Evolutionary conservation across 2,113 vertebrate genomes (phyloP).

Genomic region (Oxyura jamaicensis): DNA sequence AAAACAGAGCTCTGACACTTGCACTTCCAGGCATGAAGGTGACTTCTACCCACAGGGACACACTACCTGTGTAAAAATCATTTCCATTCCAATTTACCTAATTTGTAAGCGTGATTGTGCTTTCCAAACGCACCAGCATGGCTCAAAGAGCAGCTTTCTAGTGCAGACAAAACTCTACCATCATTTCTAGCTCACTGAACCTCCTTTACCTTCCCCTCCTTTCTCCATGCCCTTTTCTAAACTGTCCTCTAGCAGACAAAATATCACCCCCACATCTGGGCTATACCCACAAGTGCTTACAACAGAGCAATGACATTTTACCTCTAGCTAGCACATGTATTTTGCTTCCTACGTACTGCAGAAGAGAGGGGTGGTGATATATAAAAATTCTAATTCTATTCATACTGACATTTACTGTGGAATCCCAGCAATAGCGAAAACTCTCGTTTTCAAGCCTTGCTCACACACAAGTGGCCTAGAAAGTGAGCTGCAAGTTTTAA

Average conservation of each 20-base stretch:
- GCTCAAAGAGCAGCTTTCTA: neutral
- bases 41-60: neutral
- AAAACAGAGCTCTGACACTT: neutral
- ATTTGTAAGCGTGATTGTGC: neutral
- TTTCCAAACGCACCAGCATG: neutral
- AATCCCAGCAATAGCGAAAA: neutral
- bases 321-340: neutral
- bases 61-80: neutral
- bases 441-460: neutral
- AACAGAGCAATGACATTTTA: conserved; percentile 31
- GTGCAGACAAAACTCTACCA: rapidly evolving
- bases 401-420: conserved; percentile 35
- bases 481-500: neutral
- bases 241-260: neutral
- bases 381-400: conserved; percentile 18
- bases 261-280: conserved; percentile 2
- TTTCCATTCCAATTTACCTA: neutral
- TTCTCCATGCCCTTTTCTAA: conserved; percentile 1
- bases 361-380: neutral
- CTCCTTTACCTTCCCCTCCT: neutral
- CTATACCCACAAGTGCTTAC: neutral
- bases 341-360: neutral
- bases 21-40: no score
- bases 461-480: neutral
- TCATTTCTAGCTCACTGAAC: neutral